Evolutionary conservation across 2,113 vertebrate genomes (phyloP).

Genomic region (Pardalotus punctatus): DNA sequence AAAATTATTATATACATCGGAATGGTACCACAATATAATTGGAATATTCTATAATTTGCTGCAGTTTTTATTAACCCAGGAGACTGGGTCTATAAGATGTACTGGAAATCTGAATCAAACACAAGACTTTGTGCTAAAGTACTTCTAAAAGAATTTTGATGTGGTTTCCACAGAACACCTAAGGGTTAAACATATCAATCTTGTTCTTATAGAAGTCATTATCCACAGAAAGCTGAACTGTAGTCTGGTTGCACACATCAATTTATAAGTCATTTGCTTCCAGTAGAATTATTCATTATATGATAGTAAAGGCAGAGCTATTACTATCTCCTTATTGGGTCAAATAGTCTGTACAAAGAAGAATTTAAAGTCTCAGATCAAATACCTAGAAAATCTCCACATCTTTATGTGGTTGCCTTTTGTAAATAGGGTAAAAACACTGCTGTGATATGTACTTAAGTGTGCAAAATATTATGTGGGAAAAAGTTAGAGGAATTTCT

Average conservation of each 20-base stretch:
- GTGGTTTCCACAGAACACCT: neutral
- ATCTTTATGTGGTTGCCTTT: neutral
- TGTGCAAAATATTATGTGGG: neutral
- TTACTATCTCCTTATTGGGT: neutral
- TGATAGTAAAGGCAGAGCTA: neutral
- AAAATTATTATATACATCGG: neutral
- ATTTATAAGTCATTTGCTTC: neutral
- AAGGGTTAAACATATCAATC: neutral
- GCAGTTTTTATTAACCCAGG: neutral
- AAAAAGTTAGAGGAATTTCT: neutral
- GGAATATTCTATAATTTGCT: neutral
- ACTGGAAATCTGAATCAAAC: neutral
- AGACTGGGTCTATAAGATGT: neutral
- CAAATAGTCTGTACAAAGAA: neutral
- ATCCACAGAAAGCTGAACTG: neutral
- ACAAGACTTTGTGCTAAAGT: neutral
- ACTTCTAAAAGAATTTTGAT: neutral
- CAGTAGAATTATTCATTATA: neutral
- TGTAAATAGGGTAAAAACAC: neutral
- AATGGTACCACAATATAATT: neutral
- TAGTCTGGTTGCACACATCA: neutral
- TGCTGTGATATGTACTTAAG: neutral
- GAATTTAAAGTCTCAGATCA: neutral
- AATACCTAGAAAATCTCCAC: neutral
- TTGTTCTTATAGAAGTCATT: neutral